phyloP scores from a whole-genome alignment of 2,113 vertebrate species.

The Xenus cinereus region DNA sequence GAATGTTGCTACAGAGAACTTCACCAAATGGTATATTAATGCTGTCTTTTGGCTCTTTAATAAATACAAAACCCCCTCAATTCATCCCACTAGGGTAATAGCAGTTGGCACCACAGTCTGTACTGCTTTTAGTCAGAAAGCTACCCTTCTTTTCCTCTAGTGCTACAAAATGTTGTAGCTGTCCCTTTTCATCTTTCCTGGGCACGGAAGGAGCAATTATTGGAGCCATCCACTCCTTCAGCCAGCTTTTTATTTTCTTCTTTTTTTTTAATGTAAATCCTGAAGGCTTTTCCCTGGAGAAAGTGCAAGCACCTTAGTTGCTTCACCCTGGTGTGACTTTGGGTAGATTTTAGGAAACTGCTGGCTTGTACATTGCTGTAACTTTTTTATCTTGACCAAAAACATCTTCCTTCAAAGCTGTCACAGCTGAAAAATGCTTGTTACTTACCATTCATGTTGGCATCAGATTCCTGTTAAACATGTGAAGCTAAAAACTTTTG shows the following conservation, averaged over 20 bases:
- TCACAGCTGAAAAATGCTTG: neutral
- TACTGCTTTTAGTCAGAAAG: neutral
- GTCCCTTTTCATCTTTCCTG: neutral
- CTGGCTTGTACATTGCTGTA: neutral
- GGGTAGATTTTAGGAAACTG: neutral
- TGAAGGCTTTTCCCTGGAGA: neutral
- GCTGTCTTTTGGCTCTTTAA: neutral
- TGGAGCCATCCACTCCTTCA: neutral
- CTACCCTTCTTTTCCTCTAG: neutral
- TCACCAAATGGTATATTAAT: neutral
- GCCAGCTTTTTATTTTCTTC: neutral
- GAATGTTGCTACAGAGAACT: neutral
- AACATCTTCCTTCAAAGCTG: neutral
- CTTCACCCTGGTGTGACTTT: neutral
- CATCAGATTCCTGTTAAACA: neutral
- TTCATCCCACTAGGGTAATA: neutral
- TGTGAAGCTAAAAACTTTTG: neutral
- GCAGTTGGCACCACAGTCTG: neutral
- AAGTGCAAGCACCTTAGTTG: fast-evolving
- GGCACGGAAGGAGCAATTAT: neutral
- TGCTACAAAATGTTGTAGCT: neutral
- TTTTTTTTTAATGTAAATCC: neutral
- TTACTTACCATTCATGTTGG: neutral
- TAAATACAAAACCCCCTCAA: neutral
- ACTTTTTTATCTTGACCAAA: neutral